phyloP scores from a whole-genome alignment of 2,888 invertebrate genomes.

The Nymphalis c-album region DNA sequence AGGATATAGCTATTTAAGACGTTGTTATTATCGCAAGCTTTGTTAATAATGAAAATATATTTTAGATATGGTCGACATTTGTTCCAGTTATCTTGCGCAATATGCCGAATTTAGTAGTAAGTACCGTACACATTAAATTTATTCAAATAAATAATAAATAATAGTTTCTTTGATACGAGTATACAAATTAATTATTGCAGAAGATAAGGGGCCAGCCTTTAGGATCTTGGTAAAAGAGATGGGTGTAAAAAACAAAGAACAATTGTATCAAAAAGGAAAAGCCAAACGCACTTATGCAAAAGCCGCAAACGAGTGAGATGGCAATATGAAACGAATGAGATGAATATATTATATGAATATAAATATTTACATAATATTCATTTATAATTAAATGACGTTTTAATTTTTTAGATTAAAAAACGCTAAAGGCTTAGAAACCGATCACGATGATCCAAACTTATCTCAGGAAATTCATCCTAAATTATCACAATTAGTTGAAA shows the following conservation, averaged over 20 bases:
- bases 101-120: slow-evolving; percentile 66
- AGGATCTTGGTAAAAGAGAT: slow-evolving; percentile 53
- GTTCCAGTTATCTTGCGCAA: slow-evolving; percentile 64
- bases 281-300: slow-evolving; percentile 46
- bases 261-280: slow-evolving; percentile 55
- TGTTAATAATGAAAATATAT: slow-evolving; percentile 31
- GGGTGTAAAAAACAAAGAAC: slow-evolving; percentile 49
- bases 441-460: slow-evolving; percentile 63
- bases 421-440: slow-evolving; percentile 56
- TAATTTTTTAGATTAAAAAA: slow-evolving; percentile 52
- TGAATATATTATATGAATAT: not conserved
- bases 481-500: slow-evolving; percentile 47
- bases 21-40: not conserved
- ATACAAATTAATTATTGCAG: slow-evolving; percentile 45
- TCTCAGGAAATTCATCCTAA: slow-evolving; percentile 54
- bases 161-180: not conserved
- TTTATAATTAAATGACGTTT: not conserved
- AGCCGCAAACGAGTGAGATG: slow-evolving; percentile 61
- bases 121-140: slow-evolving; percentile 35
- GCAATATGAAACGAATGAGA: not conserved
- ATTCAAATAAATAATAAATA: not conserved
- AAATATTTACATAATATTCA: not conserved
- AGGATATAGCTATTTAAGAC: too few species aligned
- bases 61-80: slow-evolving; percentile 65
- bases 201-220: slow-evolving; percentile 68